phyloP scores from a whole-genome alignment of 92 coral and sea anemone species.

The Porites cylindrica region DNA sequence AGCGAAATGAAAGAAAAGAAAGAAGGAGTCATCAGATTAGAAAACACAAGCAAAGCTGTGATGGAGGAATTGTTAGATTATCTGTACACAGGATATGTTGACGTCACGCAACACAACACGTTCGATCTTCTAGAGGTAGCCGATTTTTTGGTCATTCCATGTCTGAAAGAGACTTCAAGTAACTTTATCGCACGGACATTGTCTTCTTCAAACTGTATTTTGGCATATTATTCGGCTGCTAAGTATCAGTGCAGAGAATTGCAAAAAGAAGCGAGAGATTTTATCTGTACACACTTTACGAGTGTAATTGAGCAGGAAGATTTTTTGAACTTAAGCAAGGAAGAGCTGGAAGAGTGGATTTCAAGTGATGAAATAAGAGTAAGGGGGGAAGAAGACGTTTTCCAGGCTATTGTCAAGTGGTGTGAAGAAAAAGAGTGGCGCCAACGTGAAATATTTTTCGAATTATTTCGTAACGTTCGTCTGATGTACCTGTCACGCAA shows the following conservation, averaged over 20 bases:
- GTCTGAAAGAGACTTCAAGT: neutral
- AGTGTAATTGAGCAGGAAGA: neutral
- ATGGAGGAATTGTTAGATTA: slow-evolving; percentile 26
- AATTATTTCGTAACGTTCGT: neutral
- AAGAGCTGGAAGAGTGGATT: slow-evolving; percentile 8
- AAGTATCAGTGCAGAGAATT: neutral
- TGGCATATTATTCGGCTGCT: neutral
- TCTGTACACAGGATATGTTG: too few species aligned
- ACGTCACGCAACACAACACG: too few species aligned
- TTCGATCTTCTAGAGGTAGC: too few species aligned
- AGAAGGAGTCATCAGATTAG: slow-evolving; percentile 34
- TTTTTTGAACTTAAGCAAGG: neutral
- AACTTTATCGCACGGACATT: neutral
- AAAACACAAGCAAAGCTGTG: slow-evolving; percentile 38
- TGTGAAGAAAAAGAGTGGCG: neutral
- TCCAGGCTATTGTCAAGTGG: neutral
- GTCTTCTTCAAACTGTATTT: neutral
- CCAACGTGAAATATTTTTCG: neutral
- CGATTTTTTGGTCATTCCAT: neutral
- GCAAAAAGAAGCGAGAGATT: neutral
- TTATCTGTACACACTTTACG: neutral
- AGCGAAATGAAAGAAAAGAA: too few species aligned
- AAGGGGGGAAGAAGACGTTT: too few species aligned
- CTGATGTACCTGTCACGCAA: neutral
- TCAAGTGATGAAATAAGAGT: neutral